Percentiles rank a stretch among this genome's conserved stretches.
phyloP scores from a whole-genome alignment of 1,140 invertebrate species.

The Euschistus heros region DNA sequence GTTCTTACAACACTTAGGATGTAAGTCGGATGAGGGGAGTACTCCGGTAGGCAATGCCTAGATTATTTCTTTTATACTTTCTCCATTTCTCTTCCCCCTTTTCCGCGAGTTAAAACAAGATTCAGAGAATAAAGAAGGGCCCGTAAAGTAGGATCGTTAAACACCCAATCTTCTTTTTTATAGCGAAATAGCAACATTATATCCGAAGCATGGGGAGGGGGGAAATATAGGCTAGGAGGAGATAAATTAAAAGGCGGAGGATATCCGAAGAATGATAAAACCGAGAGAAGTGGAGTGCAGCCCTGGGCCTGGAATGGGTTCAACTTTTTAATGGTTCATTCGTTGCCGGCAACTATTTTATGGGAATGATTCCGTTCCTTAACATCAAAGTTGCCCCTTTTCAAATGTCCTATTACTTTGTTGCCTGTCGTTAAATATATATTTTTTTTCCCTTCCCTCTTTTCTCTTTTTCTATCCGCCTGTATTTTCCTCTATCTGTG shows the following conservation, averaged over 20 bases:
- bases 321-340: slow-evolving; percentile 9
- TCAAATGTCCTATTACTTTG: slow-evolving; percentile 8
- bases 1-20: too few species aligned
- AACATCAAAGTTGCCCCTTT: slow-evolving; percentile 11
- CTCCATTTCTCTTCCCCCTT: neutral
- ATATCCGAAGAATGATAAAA: slow-evolving; percentile 17
- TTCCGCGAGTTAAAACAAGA: slow-evolving; percentile 9
- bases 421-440: neutral
- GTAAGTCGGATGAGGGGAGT: too few species aligned
- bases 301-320: neutral
- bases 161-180: slow-evolving; percentile 17
- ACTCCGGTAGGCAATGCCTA: too few species aligned
- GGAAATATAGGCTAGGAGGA: slow-evolving; percentile 14
- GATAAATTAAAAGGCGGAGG: slow-evolving; percentile 11
- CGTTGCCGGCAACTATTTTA: slow-evolving; percentile 6
- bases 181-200: slow-evolving; percentile 15
- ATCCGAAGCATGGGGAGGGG: neutral
- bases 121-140: slow-evolving; percentile 5
- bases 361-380: slow-evolving; percentile 9
- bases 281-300: neutral
- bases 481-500: too few species aligned
- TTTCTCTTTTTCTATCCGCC: too few species aligned
- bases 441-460: too few species aligned
- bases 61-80: slow-evolving; percentile 1
- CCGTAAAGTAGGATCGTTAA: slow-evolving; percentile 14